Conservation (phyloP, 2,797 vertebrate genomes). For the Sebastes variabilis region DNA sequence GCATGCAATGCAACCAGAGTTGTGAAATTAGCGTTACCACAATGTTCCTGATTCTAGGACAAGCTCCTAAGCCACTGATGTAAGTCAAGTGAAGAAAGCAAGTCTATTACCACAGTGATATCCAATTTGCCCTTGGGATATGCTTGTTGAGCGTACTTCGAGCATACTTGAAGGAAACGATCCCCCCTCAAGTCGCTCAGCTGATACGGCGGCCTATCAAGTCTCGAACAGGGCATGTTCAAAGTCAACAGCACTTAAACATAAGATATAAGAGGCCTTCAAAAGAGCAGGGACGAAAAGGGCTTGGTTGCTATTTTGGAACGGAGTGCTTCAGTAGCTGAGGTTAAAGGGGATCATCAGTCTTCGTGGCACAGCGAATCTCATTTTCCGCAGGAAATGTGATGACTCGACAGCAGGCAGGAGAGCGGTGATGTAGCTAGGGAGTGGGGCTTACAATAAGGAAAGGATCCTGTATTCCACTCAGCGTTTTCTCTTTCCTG, state of each 20-base stretch:
- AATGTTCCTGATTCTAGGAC: conserved; percentile 10
- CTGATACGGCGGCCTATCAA: conserved; percentile 41
- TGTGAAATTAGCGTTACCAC: conserved; percentile 12
- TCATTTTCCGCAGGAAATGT: conserved; percentile 64
- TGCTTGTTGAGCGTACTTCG: conserved; percentile 44
- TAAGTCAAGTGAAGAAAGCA: conserved; percentile 26
- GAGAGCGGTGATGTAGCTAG: conserved; percentile 36
- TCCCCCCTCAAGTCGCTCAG: conserved; percentile 32
- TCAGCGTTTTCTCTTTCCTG: conserved; percentile 43
- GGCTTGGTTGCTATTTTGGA: conserved; percentile 49
- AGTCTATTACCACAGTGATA: conserved; percentile 29
- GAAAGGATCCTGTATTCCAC: conserved; percentile 51
- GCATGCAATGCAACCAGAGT: neutral
- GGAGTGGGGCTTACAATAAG: conserved; percentile 42
- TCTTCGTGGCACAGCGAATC: conserved; percentile 59
- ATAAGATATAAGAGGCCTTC: conserved; percentile 56
- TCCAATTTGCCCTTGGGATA: conserved; percentile 62
- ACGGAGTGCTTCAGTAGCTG: conserved; percentile 39
- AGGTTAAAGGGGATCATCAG: conserved; percentile 72
- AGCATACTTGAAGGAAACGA: conserved; percentile 54
- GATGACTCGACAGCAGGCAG: conserved; percentile 65
- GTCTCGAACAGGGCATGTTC: conserved; percentile 48
- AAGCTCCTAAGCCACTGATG: conserved; percentile 35
- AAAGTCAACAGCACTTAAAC: conserved; percentile 74
- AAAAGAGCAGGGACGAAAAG: conserved; percentile 44